These are phyloP conservation scores for Harpalus rubripes DNA, from an alignment of 2,888 invertebrate genomes.

Conservation along the genomic window DNA sequence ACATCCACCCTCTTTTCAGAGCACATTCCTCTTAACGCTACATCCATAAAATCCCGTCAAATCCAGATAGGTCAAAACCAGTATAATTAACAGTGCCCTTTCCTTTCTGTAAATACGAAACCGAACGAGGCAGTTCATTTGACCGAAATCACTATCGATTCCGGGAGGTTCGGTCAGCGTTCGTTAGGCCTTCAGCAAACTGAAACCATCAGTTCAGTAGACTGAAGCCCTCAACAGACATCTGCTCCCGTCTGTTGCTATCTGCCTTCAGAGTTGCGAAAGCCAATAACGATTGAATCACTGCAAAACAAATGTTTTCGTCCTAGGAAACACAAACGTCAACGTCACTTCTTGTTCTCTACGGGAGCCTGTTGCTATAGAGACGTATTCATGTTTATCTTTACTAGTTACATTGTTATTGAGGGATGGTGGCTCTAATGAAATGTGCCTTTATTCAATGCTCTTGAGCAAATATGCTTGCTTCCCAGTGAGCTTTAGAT, in stretches of 20 bases:
- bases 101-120: slow-evolving; percentile 27
- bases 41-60: too few relatives aligned
- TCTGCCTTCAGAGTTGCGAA: neutral
- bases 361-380: neutral
- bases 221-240: neutral
- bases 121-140: slow-evolving; percentile 30
- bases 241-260: slow-evolving; percentile 9
- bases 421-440: neutral
- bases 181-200: slow-evolving; percentile 21
- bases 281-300: slow-evolving; percentile 14
- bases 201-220: too few relatives aligned
- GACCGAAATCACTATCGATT: slow-evolving; percentile 22
- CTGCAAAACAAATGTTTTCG: slow-evolving; percentile 26
- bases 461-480: too few relatives aligned
- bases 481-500: too few relatives aligned
- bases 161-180: neutral
- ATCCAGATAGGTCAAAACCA: too few relatives aligned
- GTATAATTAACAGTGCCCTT: slow-evolving; percentile 11
- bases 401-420: slow-evolving; percentile 16
- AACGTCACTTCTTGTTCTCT: slow-evolving; percentile 31
- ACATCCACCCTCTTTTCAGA: too few relatives aligned
- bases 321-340: slow-evolving; percentile 25
- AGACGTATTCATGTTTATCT: slow-evolving; percentile 16
- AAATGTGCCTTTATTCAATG: too few relatives aligned
- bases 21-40: too few relatives aligned